phyloP scores from a whole-genome alignment of 2,797 vertebrate genomes.

The Sylvilagus floridanus region DNA sequence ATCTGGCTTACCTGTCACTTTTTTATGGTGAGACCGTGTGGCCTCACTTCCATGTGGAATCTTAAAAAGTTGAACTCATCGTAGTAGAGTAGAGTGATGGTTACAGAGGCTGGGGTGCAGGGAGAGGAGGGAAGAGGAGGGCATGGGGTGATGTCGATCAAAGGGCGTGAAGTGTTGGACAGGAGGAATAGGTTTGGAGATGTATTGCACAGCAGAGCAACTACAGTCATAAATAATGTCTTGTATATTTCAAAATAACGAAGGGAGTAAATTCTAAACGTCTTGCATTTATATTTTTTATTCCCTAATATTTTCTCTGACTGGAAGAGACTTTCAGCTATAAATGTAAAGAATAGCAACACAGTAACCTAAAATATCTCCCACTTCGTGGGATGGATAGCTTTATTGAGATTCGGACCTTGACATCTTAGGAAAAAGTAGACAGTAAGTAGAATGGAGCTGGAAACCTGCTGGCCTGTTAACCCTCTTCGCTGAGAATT shows the following conservation, averaged over 20 bases:
- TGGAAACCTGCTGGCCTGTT: background rate
- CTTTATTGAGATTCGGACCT: background rate
- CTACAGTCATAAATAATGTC: background rate
- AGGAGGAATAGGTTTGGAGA: background rate
- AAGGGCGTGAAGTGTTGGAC: background rate
- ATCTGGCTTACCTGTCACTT: background rate
- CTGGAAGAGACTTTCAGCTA: background rate
- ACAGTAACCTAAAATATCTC: background rate
- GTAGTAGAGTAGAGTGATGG: background rate
- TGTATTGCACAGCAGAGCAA: background rate
- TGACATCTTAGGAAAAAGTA: constrained; percentile 23
- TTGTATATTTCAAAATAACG: background rate
- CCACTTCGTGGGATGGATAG: background rate
- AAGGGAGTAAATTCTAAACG: background rate
- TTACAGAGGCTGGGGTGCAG: background rate
- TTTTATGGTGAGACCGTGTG: background rate
- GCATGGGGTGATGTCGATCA: background rate
- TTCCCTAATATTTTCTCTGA: constrained; percentile 37
- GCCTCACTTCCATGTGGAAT: background rate
- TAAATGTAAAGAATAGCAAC: constrained; percentile 34
- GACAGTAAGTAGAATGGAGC: background rate
- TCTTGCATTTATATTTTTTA: background rate
- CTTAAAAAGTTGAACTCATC: background rate
- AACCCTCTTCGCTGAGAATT: background rate
- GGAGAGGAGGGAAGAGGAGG: background rate